These are phyloP conservation scores for Erebia epiphron DNA, from an alignment of 2,888 invertebrate genomes.

Conservation along the genomic window DNA sequence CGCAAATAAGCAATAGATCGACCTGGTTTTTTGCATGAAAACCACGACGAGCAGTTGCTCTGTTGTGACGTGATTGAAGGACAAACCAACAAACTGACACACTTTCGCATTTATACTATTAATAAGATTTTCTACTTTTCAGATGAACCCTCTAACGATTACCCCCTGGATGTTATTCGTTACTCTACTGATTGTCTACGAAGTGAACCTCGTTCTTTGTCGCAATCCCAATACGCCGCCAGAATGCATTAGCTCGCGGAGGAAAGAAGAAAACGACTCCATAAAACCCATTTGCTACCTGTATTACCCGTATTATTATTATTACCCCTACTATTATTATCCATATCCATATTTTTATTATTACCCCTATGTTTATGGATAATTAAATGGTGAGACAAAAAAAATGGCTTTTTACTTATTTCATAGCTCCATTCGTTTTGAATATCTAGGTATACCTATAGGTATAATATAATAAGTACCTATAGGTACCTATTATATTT, in stretches of 20 bases:
- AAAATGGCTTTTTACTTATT: not conserved
- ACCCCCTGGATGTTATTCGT: conserved; percentile 1
- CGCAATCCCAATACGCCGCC: not conserved
- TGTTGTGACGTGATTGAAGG: too few species aligned
- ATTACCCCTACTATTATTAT: conserved; percentile 44
- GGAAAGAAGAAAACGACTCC: not conserved
- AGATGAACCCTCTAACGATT: not conserved
- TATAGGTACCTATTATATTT: too few species aligned
- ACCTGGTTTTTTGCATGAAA: too few species aligned
- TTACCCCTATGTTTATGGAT: conserved; percentile 43
- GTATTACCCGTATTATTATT: conserved; percentile 37
- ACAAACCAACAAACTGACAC: too few species aligned
- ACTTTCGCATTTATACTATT: too few species aligned
- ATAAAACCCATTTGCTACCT: conserved; percentile 20
- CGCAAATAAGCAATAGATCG: too few species aligned
- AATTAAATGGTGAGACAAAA: conserved; percentile 22
- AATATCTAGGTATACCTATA: not conserved
- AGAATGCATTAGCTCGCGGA: conserved; percentile 11
- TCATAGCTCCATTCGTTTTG: not conserved
- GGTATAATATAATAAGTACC: too few species aligned
- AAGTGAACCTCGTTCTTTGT: not conserved
- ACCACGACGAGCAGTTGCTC: too few species aligned
- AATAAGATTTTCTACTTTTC: not conserved
- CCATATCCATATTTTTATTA: conserved; percentile 45
- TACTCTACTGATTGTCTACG: not conserved